A percentile compares a stretch with the other conserved stretches of the same genome.
Conservation (phyloP, 2,888 invertebrate genomes). For the Tenthredo notha region DNA sequence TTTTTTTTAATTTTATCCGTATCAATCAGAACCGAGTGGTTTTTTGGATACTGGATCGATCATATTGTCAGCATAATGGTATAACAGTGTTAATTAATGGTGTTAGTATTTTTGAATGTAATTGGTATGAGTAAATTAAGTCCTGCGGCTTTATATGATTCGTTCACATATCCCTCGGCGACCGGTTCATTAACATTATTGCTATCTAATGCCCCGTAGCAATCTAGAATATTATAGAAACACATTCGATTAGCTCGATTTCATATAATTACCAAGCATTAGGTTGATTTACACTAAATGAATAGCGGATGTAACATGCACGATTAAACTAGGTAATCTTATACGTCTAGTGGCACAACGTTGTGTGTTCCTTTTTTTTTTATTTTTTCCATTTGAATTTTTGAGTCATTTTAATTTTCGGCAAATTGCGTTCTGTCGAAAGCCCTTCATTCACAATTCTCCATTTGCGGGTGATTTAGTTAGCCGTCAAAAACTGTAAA, state of each 20-base stretch:
- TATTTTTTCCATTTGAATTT: background rate
- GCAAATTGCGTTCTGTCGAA: background rate
- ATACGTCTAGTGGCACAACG: background rate
- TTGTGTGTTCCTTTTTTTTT: background rate
- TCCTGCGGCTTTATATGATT: background rate
- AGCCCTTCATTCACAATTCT: background rate
- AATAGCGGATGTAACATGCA: background rate
- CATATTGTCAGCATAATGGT: background rate
- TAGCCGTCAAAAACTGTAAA: background rate
- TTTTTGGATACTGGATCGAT: background rate
- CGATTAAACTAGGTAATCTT: background rate
- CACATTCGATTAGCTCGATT: background rate
- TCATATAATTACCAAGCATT: conserved; percentile 11
- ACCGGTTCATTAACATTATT: conserved; percentile 10
- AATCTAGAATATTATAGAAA: conserved; percentile 10
- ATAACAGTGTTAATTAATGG: background rate
- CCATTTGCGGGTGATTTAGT: background rate
- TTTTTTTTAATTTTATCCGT: background rate
- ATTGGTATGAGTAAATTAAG: background rate
- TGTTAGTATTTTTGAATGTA: background rate
- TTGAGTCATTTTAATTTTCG: background rate
- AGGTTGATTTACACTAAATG: background rate
- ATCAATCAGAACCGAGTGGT: background rate
- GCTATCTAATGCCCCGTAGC: background rate
- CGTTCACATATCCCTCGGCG: background rate